Evolutionary conservation across 2,888 invertebrate genomes (phyloP).

Genomic region (Archips xylosteana): DNA sequence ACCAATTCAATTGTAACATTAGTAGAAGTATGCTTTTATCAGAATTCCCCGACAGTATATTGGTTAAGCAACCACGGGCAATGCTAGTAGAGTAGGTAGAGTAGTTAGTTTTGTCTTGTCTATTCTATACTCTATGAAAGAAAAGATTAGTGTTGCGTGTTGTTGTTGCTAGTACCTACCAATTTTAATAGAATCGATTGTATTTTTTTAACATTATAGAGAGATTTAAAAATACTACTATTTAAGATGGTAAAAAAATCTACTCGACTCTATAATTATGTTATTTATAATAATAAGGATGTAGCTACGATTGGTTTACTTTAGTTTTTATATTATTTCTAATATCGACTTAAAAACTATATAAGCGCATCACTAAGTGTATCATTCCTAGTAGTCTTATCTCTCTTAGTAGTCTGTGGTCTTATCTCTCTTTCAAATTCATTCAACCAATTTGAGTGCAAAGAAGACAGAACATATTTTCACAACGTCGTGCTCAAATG

Average conservation of each 20-base stretch:
- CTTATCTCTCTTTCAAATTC: neutral
- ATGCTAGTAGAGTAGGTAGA: slow-evolving; percentile 67
- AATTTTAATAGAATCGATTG: neutral
- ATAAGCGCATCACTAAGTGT: neutral
- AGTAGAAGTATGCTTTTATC: slow-evolving; percentile 77
- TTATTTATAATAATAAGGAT: too few species aligned
- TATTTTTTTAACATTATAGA: neutral
- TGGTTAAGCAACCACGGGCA: slow-evolving; percentile 85
- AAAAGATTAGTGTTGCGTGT: slow-evolving; percentile 44
- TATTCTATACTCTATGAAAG: slow-evolving; percentile 78
- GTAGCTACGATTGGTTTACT: too few species aligned
- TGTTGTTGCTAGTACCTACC: neutral
- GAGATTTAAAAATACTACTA: neutral
- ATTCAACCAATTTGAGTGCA: neutral
- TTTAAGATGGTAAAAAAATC: too few species aligned
- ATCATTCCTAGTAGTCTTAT: neutral
- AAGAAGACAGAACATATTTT: slow-evolving; percentile 1
- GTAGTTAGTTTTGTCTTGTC: slow-evolving; percentile 63
- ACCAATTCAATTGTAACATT: slow-evolving; percentile 82
- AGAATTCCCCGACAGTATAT: slow-evolving; percentile 79
- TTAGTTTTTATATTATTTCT: neutral
- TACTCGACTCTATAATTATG: too few species aligned
- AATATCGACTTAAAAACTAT: neutral
- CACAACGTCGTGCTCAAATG: neutral
- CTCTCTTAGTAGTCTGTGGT: neutral